phyloP scores from a whole-genome alignment of 2,797 vertebrate genomes.

The Gallirallus australis region DNA sequence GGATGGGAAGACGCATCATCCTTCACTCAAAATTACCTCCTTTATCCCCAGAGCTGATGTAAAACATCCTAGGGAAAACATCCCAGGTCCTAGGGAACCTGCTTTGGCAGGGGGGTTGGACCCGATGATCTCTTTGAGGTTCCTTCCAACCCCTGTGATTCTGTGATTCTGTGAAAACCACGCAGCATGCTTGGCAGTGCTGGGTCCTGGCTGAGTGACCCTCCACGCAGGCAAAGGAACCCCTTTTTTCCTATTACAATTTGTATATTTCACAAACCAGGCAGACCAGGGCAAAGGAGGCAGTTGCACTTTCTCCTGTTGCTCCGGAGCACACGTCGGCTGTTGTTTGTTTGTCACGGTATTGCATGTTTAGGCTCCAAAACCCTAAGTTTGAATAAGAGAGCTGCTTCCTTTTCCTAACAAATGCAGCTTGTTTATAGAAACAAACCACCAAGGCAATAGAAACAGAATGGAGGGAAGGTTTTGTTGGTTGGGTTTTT shows the following conservation, averaged over 20 bases:
- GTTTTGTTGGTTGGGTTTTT: no score
- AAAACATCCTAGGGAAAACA: background rate
- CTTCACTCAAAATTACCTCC: rapidly evolving
- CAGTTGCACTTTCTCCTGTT: background rate
- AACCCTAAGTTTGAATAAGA: slow-evolving; percentile 21
- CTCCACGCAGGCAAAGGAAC: background rate
- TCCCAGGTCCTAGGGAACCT: no score
- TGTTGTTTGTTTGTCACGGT: background rate
- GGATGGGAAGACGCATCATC: rapidly evolving
- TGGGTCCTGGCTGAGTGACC: background rate
- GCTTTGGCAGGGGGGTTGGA: no score
- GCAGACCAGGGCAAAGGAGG: background rate
- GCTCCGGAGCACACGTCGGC: background rate
- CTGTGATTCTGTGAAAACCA: background rate
- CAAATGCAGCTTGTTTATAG: slow-evolving; percentile 18
- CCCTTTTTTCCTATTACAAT: background rate
- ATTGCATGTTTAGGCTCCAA: background rate
- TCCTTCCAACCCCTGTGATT: no score
- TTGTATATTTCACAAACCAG: background rate
- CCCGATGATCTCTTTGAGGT: no score
- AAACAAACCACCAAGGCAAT: background rate
- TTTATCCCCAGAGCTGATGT: background rate
- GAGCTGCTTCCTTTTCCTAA: slow-evolving; percentile 15
- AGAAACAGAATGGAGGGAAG: slow-evolving; percentile 16
- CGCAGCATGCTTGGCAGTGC: rapidly evolving